Conservation (phyloP, 2,888 invertebrate genomes). For the Zaprionus lineosus region DNA sequence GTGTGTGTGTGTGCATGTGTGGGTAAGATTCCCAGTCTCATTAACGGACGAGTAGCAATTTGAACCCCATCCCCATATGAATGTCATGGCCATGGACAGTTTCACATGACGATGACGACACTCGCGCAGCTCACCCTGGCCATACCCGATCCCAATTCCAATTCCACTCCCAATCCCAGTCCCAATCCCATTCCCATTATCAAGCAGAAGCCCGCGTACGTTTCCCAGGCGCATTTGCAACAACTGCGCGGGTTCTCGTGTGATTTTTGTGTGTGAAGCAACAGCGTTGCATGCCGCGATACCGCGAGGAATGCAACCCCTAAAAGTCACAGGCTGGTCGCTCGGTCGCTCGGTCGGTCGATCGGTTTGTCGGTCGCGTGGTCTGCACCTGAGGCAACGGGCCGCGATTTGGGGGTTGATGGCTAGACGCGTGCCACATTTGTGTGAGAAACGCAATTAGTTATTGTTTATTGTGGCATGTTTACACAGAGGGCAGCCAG, state of each 20-base stretch:
- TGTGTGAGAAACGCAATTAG: slow-evolving; percentile 64
- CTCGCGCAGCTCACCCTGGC: slow-evolving; percentile 26
- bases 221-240: slow-evolving; percentile 50
- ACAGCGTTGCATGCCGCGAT: slow-evolving; percentile 41
- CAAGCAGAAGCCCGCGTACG: too few species aligned
- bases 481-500: slow-evolving; percentile 36
- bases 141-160: neutral
- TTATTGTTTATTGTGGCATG: slow-evolving; percentile 59
- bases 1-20: slow-evolving; percentile 2
- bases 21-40: slow-evolving; percentile 53
- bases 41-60: slow-evolving; percentile 51
- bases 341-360: too few species aligned
- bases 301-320: slow-evolving; percentile 61
- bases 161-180: neutral
- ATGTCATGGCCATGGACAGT: slow-evolving; percentile 29
- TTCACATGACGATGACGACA: slow-evolving; percentile 34
- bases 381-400: slow-evolving; percentile 47
- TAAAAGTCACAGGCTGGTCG: slow-evolving; percentile 1
- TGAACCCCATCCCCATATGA: slow-evolving; percentile 5
- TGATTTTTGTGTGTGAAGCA: slow-evolving; percentile 73
- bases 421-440: slow-evolving; percentile 16
- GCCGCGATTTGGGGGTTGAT: slow-evolving; percentile 46
- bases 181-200: slow-evolving; percentile 8
- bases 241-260: slow-evolving; percentile 79
- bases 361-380: slow-evolving; percentile 7